These are phyloP conservation scores for Zaprionus bogoriensis DNA, from an alignment of 2,888 invertebrate genomes.

Conservation along the genomic window DNA sequence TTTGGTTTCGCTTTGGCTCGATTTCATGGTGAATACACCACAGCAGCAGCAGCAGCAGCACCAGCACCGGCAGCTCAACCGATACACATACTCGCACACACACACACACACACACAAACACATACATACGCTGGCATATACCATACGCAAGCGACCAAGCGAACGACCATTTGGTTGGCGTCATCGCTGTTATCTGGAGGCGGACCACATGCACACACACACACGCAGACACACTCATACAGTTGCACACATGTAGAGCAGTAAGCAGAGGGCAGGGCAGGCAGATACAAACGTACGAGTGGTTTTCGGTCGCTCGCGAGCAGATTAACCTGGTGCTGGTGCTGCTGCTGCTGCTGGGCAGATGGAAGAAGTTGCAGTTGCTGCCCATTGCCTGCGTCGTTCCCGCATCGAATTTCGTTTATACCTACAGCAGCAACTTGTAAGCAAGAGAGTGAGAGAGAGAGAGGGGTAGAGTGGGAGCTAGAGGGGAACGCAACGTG, in stretches of 20 bases:
- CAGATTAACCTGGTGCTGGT: slow-evolving; percentile 49
- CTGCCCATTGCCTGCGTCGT: slow-evolving; percentile 34
- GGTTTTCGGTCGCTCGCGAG: slow-evolving; percentile 46
- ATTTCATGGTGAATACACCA: slow-evolving; percentile 71
- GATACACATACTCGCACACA: slow-evolving; percentile 37
- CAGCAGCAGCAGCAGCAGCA: slow-evolving; percentile 19
- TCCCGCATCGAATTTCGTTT: slow-evolving; percentile 71
- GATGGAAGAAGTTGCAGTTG: slow-evolving; percentile 38
- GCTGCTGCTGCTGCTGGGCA: slow-evolving; percentile 6
- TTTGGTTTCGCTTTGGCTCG: slow-evolving; percentile 73
- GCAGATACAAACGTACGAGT: slow-evolving; percentile 40
- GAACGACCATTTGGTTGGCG: slow-evolving; percentile 65
- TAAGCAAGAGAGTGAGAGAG: neutral
- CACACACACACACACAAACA: slow-evolving; percentile 2
- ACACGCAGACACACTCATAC: slow-evolving; percentile 13
- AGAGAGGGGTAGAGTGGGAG: neutral
- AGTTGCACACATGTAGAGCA: too few relatives aligned
- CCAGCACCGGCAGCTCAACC: slow-evolving; percentile 41
- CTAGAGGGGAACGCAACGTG: neutral
- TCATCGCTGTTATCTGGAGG: slow-evolving; percentile 76
- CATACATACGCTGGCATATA: neutral
- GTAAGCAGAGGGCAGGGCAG: slow-evolving; percentile 43
- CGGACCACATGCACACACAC: slow-evolving; percentile 67
- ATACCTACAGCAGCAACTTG: slow-evolving; percentile 31
- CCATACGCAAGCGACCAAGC: slow-evolving; percentile 10